phyloP scores from a whole-genome alignment of 2,888 invertebrate genomes.

The Tuberolachnus salignus region DNA sequence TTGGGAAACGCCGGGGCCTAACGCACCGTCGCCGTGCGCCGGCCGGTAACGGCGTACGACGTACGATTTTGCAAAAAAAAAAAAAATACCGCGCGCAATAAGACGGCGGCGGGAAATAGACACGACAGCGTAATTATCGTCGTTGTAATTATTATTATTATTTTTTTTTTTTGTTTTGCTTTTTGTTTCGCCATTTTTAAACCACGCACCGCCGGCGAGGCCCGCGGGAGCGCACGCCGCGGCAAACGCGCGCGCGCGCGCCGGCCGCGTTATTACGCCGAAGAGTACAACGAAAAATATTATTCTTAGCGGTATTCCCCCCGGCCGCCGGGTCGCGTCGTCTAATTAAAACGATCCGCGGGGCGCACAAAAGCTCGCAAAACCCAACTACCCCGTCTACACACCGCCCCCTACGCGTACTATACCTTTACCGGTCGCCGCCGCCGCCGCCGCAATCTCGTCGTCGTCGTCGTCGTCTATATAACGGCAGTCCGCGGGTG shows the following conservation, averaged over 20 bases:
- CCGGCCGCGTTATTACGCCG: background rate
- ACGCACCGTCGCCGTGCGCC: too few relatives aligned
- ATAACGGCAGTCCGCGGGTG: background rate
- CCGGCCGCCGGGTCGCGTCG: background rate
- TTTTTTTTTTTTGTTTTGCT: conserved; percentile 21
- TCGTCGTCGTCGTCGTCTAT: too few relatives aligned
- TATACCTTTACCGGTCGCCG: too few relatives aligned
- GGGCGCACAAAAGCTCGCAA: background rate
- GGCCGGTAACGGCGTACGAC: background rate
- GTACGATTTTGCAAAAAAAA: background rate
- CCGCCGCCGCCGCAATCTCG: too few relatives aligned
- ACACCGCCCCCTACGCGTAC: too few relatives aligned
- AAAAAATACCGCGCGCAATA: too few relatives aligned
- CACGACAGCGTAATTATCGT: background rate
- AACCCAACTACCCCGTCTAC: background rate
- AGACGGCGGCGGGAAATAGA: background rate
- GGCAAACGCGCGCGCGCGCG: too few relatives aligned
- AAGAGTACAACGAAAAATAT: conserved; percentile 25
- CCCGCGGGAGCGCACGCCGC: background rate
- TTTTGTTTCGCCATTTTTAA: too few relatives aligned
- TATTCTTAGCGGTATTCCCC: background rate
- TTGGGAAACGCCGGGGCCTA: too few relatives aligned
- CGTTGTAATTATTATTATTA: conserved; percentile 4
- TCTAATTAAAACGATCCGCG: conserved; percentile 41
- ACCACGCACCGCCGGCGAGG: background rate